Conservation (phyloP, 2,113 vertebrate genomes). For the Penelope pileata region DNA sequence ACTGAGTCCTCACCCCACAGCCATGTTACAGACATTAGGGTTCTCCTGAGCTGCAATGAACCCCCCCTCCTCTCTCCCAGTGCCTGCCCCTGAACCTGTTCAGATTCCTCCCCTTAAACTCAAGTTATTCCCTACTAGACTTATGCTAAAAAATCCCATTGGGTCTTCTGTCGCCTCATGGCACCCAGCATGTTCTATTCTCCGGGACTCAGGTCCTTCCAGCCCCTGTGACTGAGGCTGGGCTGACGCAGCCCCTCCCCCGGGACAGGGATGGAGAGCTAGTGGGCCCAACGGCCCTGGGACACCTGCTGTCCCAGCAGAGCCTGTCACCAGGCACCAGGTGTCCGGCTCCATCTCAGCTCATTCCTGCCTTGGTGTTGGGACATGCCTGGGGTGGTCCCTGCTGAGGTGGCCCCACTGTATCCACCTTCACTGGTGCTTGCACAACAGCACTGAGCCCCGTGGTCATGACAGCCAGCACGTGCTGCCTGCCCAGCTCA, state of each 20-base stretch:
- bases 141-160: neutral
- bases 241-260: neutral
- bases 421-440: neutral
- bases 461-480: rapidly evolving
- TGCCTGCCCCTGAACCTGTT: neutral
- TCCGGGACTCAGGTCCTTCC: neutral
- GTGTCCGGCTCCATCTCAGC: rapidly evolving
- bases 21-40: neutral
- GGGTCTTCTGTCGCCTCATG: neutral
- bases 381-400: neutral
- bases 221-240: neutral
- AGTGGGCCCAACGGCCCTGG: neutral
- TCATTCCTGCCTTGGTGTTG: neutral
- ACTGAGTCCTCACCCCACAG: neutral
- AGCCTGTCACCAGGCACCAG: neutral
- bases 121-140: neutral
- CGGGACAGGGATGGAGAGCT: neutral
- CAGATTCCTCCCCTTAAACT: neutral
- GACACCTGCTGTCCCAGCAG: neutral
- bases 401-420: neutral
- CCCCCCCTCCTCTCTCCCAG: neutral
- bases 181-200: neutral
- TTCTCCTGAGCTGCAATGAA: neutral
- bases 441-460: neutral
- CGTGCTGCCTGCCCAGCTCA: neutral